Conservation (phyloP, 2,113 vertebrate species). For the Ranitomeya variabilis region DNA sequence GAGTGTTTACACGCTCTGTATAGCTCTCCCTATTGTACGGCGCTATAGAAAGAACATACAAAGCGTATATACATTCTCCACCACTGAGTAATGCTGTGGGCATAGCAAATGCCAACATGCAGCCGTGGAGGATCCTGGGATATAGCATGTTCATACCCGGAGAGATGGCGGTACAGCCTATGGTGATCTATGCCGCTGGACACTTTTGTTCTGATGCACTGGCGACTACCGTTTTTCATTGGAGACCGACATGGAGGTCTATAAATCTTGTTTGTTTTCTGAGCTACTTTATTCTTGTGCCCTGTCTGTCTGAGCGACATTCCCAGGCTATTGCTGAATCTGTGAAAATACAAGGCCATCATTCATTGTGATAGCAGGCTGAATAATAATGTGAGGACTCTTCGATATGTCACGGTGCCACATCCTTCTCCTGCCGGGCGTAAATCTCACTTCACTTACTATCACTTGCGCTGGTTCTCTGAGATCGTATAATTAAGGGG, state of each 20-base stretch:
- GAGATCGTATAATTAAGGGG: neutral
- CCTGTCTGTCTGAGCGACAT: constrained; percentile 23
- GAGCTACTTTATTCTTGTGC: constrained; percentile 20
- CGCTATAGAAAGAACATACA: neutral
- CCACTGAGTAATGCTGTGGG: neutral
- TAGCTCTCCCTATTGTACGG: constrained; percentile 7
- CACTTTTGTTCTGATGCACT: constrained; percentile 40
- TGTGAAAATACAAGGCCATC: constrained; percentile 2
- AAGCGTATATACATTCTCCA: neutral
- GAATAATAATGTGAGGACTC: constrained; percentile 12
- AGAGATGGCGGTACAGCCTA: neutral
- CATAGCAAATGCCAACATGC: neutral
- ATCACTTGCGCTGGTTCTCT: neutral
- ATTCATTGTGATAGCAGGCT: constrained; percentile 16
- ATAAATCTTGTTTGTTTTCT: constrained; percentile 49
- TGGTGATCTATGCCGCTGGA: neutral
- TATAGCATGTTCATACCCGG: constrained; percentile 12
- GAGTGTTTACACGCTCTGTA: neutral
- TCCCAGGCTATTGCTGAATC: constrained; percentile 34
- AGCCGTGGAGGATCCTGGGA: constrained; percentile 7
- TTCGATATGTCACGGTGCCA: neutral
- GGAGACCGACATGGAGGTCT: constrained; percentile 9
- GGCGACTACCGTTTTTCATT: constrained; percentile 8
- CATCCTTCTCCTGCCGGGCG: neutral
- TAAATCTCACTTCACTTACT: neutral